Evolutionary conservation across 2,113 vertebrate species (phyloP).

Genomic region (Neoarius graeffei): DNA sequence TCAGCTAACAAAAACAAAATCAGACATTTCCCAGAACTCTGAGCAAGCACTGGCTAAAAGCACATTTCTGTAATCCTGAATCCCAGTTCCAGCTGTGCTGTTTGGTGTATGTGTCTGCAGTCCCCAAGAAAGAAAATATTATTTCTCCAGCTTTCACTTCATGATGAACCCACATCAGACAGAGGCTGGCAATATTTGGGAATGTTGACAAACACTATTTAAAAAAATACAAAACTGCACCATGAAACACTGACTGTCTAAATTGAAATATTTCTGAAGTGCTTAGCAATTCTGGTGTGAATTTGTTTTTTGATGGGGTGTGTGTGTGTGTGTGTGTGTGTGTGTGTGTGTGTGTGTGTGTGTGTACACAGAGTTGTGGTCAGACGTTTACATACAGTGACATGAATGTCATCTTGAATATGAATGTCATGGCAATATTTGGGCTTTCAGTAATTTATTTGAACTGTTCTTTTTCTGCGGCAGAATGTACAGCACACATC

Average conservation of each 20-base stretch:
- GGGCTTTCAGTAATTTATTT: too few species aligned
- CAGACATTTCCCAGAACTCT: slow-evolving; percentile 19
- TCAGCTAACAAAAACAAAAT: slow-evolving; percentile 5
- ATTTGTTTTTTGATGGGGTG: not conserved
- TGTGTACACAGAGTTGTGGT: too few species aligned
- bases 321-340: too few species aligned
- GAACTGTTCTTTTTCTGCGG: too few species aligned
- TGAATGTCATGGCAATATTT: too few species aligned
- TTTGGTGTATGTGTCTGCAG: not conserved
- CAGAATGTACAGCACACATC: too few species aligned
- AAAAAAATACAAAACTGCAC: not conserved
- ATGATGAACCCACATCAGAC: not conserved
- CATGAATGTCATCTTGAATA: too few species aligned
- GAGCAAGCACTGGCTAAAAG: not conserved
- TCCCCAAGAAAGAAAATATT: not conserved
- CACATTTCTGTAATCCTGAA: not conserved
- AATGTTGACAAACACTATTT: not conserved
- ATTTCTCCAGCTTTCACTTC: not conserved
- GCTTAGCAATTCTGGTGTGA: not conserved
- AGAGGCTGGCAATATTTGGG: not conserved
- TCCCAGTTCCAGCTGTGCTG: not conserved
- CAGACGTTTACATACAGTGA: too few species aligned
- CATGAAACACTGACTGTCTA: not conserved
- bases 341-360: too few species aligned
- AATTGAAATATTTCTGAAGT: not conserved